phyloP scores from a whole-genome alignment of 2,113 vertebrate species.

The Numida meleagris region DNA sequence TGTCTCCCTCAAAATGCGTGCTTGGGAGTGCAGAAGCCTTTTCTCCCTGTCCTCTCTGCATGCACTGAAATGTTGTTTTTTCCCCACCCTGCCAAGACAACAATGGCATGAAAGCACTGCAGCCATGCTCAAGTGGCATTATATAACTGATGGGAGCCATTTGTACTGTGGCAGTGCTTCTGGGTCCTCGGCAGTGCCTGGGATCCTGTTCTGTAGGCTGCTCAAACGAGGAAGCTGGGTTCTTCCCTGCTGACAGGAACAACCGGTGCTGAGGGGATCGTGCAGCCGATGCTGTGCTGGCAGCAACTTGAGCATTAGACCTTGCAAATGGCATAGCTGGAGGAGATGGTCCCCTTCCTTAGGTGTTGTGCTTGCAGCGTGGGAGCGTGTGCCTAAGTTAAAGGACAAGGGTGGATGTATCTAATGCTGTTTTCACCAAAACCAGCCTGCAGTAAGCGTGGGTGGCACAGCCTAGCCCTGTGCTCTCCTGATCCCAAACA shows the following conservation, averaged over 20 bases:
- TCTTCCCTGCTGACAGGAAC: not conserved
- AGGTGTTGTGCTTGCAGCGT: not conserved
- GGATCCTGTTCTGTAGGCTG: not conserved
- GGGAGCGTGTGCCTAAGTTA: too few relatives aligned
- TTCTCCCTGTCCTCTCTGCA: not conserved
- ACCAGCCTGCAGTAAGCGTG: not conserved
- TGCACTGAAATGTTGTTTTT: not conserved
- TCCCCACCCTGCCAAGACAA: conserved; percentile 54
- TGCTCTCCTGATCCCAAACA: not conserved
- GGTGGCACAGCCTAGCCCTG: not conserved
- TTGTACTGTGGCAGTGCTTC: conserved; percentile 9
- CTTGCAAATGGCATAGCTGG: not conserved
- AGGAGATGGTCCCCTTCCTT: not conserved
- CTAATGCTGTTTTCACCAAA: too few relatives aligned
- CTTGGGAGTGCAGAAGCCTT: conserved; percentile 9
- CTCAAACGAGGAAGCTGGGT: not conserved
- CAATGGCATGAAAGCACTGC: conserved; percentile 46
- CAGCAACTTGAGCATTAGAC: not conserved
- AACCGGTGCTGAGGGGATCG: not conserved
- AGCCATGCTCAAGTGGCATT: not conserved
- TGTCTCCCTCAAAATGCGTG: accelerated
- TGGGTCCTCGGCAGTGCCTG: not conserved
- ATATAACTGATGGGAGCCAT: not conserved
- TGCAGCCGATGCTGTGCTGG: not conserved
- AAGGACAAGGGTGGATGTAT: too few relatives aligned